Conservation (phyloP, 2,113 vertebrate genomes). For the Sinocyclocheilus maitianheensis region DNA sequence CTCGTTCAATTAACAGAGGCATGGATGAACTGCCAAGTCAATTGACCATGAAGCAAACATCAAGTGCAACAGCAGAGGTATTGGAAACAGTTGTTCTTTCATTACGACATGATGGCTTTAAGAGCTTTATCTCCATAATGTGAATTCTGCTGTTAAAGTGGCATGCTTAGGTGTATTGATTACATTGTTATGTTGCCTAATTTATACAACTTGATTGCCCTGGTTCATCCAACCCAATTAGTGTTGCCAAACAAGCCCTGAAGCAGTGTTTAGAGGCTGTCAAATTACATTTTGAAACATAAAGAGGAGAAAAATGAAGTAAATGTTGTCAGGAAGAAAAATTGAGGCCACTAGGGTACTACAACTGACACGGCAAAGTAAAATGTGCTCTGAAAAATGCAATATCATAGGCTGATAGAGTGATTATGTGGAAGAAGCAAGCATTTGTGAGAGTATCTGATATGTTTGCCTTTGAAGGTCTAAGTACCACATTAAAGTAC, state of each 20-base stretch:
- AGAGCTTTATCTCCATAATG: slow-evolving; percentile 40
- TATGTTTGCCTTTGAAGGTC: background rate
- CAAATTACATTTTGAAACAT: slow-evolving; percentile 17
- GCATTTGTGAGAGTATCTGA: background rate
- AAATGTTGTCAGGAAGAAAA: slow-evolving; percentile 7
- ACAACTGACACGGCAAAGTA: background rate
- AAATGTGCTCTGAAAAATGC: background rate
- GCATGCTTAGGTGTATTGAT: slow-evolving; percentile 44
- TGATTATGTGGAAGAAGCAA: background rate
- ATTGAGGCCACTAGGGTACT: background rate
- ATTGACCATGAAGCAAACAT: slow-evolving; percentile 77
- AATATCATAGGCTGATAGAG: background rate
- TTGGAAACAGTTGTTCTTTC: slow-evolving; percentile 49
- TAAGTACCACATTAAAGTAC: background rate
- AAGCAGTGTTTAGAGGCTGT: slow-evolving; percentile 17
- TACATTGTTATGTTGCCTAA: slow-evolving; percentile 33
- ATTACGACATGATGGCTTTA: slow-evolving; percentile 38
- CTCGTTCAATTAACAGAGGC: slow-evolving; percentile 73
- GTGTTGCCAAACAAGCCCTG: slow-evolving; percentile 17
- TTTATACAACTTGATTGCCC: slow-evolving; percentile 41
- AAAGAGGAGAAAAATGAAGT: background rate
- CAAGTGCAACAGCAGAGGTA: slow-evolving; percentile 57
- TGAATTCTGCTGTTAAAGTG: slow-evolving; percentile 42
- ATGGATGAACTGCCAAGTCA: slow-evolving; percentile 70
- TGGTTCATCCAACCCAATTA: slow-evolving; percentile 39